A percentile compares a stretch with the other conserved stretches of the same genome.
phyloP scores from a whole-genome alignment of 2,113 vertebrate species.

The Hippopotamus amphibius region DNA sequence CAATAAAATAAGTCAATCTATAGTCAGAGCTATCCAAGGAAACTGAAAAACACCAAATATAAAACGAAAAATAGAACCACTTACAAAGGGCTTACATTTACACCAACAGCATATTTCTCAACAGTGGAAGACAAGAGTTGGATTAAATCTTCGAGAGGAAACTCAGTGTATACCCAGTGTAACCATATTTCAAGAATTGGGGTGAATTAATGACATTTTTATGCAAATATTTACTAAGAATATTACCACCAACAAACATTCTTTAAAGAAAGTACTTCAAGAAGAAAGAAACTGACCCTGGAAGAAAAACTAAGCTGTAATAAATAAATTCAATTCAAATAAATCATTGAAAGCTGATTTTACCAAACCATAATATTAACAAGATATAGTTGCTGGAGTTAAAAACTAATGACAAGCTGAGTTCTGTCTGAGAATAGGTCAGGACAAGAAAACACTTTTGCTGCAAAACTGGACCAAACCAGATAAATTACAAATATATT shows the following conservation, averaged over 20 bases:
- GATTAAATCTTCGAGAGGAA: constrained; percentile 66
- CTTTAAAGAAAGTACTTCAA: constrained; percentile 46
- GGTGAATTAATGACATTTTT: constrained; percentile 52
- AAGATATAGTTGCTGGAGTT: neutral
- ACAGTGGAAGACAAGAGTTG: constrained; percentile 7
- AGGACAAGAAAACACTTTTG: neutral
- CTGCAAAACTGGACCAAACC: constrained; percentile 12
- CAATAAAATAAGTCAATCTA: neutral
- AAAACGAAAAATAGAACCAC: neutral
- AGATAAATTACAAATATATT: constrained; percentile 57
- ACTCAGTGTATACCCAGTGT: constrained; percentile 31
- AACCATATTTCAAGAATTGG: constrained; percentile 22
- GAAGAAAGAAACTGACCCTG: constrained; percentile 34
- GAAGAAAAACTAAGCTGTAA: constrained; percentile 48
- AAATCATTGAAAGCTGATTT: constrained; percentile 43
- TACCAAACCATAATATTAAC: constrained; percentile 35
- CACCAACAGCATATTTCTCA: constrained; percentile 35
- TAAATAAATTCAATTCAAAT: constrained; percentile 23
- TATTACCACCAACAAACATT: constrained; percentile 47
- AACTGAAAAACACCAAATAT: neutral
- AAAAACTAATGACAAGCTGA: constrained; percentile 25
- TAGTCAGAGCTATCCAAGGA: neutral
- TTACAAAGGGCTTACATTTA: constrained; percentile 40
- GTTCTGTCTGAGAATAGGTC: neutral
- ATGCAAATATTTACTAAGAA: constrained; percentile 61